These are phyloP conservation scores for Tachina grossa DNA, from an alignment of 2,888 invertebrate species.

Conservation along the genomic window DNA sequence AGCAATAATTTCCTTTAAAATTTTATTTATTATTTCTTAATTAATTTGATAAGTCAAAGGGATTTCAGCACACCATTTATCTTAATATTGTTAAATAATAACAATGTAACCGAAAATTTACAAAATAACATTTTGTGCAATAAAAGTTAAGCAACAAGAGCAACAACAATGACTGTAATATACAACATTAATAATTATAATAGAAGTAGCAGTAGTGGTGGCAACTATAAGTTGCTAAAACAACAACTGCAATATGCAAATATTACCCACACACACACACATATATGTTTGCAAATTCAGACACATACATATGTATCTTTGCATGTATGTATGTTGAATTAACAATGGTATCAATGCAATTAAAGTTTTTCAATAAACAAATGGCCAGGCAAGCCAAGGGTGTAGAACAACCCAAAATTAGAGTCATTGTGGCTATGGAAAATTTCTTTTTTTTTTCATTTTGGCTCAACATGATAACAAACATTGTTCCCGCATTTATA, in stretches of 20 bases:
- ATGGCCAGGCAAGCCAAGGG: constrained; percentile 7
- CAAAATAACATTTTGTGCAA: constrained; percentile 59
- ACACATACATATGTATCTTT: background rate
- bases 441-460: background rate
- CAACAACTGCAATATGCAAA: constrained; percentile 58
- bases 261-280: constrained; percentile 22
- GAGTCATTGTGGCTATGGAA: background rate
- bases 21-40: constrained; percentile 51
- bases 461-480: constrained; percentile 14
- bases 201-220: background rate
- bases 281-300: background rate
- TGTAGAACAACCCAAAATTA: background rate
- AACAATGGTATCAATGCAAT: constrained; percentile 66
- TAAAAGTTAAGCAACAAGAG: constrained; percentile 44
- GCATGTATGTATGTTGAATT: constrained; percentile 41
- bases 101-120: constrained; percentile 70
- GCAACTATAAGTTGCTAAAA: constrained; percentile 11
- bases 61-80: constrained; percentile 70
- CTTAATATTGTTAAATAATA: constrained; percentile 73
- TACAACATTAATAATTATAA: constrained; percentile 29
- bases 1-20: constrained; percentile 19
- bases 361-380: constrained; percentile 55
- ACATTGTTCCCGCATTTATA: constrained; percentile 26
- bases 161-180: constrained; percentile 39
- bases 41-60: constrained; percentile 67